phyloP scores from a whole-genome alignment of 2,888 invertebrate genomes.

The Arge pagana region DNA sequence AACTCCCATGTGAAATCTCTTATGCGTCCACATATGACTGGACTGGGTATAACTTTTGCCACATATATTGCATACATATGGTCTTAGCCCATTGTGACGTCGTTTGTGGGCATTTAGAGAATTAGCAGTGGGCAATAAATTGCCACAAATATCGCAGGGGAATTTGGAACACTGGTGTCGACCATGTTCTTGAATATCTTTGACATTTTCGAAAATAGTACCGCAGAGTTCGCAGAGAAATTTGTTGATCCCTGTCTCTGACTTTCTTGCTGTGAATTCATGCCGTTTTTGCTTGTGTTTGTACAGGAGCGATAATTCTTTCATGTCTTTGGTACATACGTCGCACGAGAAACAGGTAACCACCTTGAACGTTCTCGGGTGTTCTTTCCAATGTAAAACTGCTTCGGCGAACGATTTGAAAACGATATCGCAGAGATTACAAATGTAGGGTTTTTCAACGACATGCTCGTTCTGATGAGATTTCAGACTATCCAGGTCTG shows the following conservation, averaged over 20 bases:
- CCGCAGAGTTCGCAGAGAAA: conserved; percentile 65
- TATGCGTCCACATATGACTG: conserved; percentile 69
- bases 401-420: conserved; percentile 62
- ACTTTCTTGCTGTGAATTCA: conserved; percentile 57
- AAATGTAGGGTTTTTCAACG: conserved; percentile 58
- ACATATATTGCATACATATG: conserved; percentile 49
- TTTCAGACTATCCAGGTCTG: conserved; percentile 60
- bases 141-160: conserved; percentile 46
- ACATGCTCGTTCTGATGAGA: conserved; percentile 58
- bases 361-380: conserved; percentile 58
- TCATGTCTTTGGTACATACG: conserved; percentile 60
- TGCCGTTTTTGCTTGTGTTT: conserved; percentile 64
- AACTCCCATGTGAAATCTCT: conserved; percentile 69
- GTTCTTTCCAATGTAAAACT: conserved; percentile 63
- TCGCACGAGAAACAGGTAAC: conserved; percentile 59
- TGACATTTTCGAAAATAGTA: conserved; percentile 36
- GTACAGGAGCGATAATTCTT: conserved; percentile 62
- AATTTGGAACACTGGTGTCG: conserved; percentile 46
- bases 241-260: conserved; percentile 36
- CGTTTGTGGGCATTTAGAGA: conserved; percentile 47
- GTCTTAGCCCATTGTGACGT: conserved; percentile 47
- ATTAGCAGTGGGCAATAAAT: conserved; percentile 41
- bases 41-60: conserved; percentile 61
- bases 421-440: conserved; percentile 56
- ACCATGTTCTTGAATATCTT: conserved; percentile 38